Percentiles rank a stretch among this genome's conserved stretches.
phyloP scores from a whole-genome alignment of 2,888 invertebrate genomes.

The Malacosoma neustria region DNA sequence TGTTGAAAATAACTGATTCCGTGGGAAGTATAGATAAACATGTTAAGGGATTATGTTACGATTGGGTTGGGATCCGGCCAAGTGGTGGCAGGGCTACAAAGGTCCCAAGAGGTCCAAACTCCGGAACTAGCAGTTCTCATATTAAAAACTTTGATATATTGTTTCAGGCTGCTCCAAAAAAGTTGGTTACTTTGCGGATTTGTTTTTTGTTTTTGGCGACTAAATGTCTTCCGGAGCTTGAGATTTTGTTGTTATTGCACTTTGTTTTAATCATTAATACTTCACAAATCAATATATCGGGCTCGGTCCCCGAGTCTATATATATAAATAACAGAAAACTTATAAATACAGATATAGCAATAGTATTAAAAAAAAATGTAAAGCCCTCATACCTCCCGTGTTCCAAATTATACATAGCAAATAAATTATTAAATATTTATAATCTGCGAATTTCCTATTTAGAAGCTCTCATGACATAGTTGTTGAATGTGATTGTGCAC shows the following conservation, averaged over 20 bases:
- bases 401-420: too few relatives aligned
- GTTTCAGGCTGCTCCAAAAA: conserved; percentile 19
- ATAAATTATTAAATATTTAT: too few relatives aligned
- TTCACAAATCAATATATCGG: too few relatives aligned
- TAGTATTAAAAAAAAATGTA: too few relatives aligned
- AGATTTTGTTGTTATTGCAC: background rate
- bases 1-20: conserved; percentile 21
- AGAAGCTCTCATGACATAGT: too few relatives aligned
- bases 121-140: conserved; percentile 22
- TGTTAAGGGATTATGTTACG: conserved; percentile 39
- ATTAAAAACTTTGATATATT: conserved; percentile 39
- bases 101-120: conserved; percentile 43
- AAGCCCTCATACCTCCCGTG: too few relatives aligned
- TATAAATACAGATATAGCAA: too few relatives aligned
- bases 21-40: conserved; percentile 24
- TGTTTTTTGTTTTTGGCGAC: conserved; percentile 8
- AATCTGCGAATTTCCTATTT: too few relatives aligned
- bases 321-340: too few relatives aligned
- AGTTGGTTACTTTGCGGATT: background rate
- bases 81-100: conserved; percentile 39
- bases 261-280: background rate
- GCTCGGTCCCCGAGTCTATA: too few relatives aligned
- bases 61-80: conserved; percentile 68
- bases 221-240: conserved; percentile 3
- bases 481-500: too few relatives aligned